Base-by-base conservation (phyloP, 2,113 vertebrate species). In the Gavialis gangeticus region DNA sequence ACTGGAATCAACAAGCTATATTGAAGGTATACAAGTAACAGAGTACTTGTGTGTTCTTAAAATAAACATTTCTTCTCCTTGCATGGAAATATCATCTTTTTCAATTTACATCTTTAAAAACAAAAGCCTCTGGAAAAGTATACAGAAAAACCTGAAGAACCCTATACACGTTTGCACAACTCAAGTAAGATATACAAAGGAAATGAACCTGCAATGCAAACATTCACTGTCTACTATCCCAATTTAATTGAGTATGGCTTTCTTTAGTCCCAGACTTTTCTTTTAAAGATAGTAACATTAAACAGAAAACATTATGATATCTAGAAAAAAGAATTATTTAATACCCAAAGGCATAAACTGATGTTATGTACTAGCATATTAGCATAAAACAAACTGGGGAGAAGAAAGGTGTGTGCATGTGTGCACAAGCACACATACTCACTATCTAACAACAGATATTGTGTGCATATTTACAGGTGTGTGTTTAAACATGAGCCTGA, bases 161-260 rank as follows among this genome's bases (percentile, higher is more conserved):
- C 71, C 92, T n/a, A 64, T 82, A 76, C 85, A 55, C 57, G 92
- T 88, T 94, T 87, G 92, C 93, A 91, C 94, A 95, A 84, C 79
- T 17, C 0, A 89, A 92, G 89, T 95, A 97, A 97, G 94, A 96
- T 97, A 97, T 82, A 97, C 97, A 97, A 96, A 96, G 96, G 96
- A 97, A 97, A 97, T 89, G 96, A 97, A 97, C 88, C 95, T 96
- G 96, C 81, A 96, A 95, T 34, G 76, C 88, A 96, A 97, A 96
- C 96, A 92, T 58, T 92, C 16, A 0, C 89, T 54, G 83, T 92
- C 95, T 92, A 89, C 79, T 25, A 28, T 57, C 80, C 76, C 93
- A 34, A 84, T 96, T 97, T 95, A 94, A 97, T 94, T 96, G 93
- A 80, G 95, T 96, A 96, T 14, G 37, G 75, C 28, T 64, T 81